A percentile compares a stretch with the other conserved stretches of the same genome.
Evolutionary conservation across 2,113 vertebrate species (phyloP).

Genomic region (Oxygymnocypris stewartii): DNA sequence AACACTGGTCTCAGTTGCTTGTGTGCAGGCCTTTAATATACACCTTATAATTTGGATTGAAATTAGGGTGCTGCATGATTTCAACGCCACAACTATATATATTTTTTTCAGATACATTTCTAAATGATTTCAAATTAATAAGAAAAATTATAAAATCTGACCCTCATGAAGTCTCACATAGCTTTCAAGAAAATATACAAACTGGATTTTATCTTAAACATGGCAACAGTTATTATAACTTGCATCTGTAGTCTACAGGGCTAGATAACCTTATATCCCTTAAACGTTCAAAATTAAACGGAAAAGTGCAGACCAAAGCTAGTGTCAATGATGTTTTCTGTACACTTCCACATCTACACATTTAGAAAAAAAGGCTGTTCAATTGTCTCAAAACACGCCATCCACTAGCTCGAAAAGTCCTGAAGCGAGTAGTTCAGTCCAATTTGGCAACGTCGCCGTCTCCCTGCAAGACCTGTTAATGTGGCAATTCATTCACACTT

Average conservation of each 20-base stretch:
- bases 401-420: not conserved
- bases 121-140: constrained; percentile 19
- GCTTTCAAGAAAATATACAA: constrained; percentile 32
- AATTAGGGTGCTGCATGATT: constrained; percentile 17
- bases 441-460: constrained; percentile 18
- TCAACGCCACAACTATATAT: not conserved
- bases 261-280: not conserved
- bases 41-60: constrained; percentile 8
- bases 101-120: not conserved
- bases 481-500: constrained; percentile 4
- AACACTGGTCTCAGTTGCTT: constrained; percentile 13
- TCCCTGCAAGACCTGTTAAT: not conserved
- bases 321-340: not conserved
- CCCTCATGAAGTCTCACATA: not conserved
- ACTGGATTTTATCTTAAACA: constrained; percentile 23
- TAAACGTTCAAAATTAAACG: not conserved
- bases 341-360: not conserved
- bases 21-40: constrained; percentile 31
- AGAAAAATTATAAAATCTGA: constrained; percentile 10
- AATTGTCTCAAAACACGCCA: not conserved
- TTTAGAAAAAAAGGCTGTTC: not conserved
- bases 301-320: not conserved
- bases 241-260: constrained; percentile 8
- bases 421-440: not conserved
- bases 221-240: constrained; percentile 4